These are phyloP conservation scores for Sylvietta virens DNA, from an alignment of 2,113 vertebrate species.

Conservation along the genomic window DNA sequence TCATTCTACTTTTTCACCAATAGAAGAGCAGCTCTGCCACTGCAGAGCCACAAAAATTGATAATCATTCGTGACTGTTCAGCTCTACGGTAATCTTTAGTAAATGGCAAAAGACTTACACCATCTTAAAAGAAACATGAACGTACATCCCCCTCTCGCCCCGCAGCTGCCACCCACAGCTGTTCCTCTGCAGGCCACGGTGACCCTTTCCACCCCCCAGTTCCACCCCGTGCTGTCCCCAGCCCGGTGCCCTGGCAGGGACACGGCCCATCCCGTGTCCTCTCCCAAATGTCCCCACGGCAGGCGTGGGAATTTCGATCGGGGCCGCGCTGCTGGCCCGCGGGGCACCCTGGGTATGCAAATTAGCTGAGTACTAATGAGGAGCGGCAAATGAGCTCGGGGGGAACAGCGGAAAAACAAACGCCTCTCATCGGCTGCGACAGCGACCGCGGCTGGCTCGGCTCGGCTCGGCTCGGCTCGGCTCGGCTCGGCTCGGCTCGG, in stretches of 20 bases:
- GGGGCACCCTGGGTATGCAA: background rate
- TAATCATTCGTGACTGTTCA: rapidly evolving
- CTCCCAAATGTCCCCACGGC: rapidly evolving
- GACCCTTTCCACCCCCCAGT: rapidly evolving
- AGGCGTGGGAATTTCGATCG: rapidly evolving
- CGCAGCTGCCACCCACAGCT: rapidly evolving
- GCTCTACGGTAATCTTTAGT: constrained; percentile 26
- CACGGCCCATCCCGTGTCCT: rapidly evolving
- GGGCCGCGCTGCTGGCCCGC: rapidly evolving
- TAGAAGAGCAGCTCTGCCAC: rapidly evolving
- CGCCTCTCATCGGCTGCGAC: background rate
- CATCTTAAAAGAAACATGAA: background rate
- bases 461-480: background rate
- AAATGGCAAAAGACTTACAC: constrained; percentile 23
- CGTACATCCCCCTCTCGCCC: rapidly evolving
- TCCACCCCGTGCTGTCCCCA: background rate
- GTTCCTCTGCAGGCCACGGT: rapidly evolving
- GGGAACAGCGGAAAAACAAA: rapidly evolving
- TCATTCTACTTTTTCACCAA: rapidly evolving
- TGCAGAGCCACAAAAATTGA: rapidly evolving
- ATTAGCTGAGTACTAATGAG: rapidly evolving
- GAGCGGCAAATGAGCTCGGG: rapidly evolving
- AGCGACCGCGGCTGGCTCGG: background rate
- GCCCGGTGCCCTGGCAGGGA: rapidly evolving
- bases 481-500: background rate